Evolutionary conservation across 1,140 invertebrate species (phyloP).

Genomic region (Xylocopa sonorina): DNA sequence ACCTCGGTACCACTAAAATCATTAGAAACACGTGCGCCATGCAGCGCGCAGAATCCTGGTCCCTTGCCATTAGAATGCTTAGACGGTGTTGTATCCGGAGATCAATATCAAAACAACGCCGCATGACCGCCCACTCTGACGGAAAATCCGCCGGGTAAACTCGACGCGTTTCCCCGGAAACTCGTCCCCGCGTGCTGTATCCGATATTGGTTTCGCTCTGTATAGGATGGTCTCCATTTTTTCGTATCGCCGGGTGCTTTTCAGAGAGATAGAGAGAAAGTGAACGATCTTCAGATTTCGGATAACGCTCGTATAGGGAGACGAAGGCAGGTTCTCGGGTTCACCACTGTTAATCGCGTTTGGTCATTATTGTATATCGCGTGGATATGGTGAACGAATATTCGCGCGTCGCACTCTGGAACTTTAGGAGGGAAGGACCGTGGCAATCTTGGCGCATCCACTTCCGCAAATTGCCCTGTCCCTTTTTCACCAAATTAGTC

Average conservation of each 20-base stretch:
- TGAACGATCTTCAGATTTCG: too few species aligned
- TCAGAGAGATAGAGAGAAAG: too few species aligned
- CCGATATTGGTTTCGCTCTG: background rate
- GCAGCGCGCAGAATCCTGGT: constrained; percentile 71
- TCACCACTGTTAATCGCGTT: constrained; percentile 42
- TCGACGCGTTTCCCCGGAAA: background rate
- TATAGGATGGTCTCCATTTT: too few species aligned
- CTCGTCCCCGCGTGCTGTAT: background rate
- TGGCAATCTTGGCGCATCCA: constrained; percentile 63
- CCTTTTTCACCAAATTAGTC: constrained; percentile 54
- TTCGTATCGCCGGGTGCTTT: too few species aligned
- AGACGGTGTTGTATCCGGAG: constrained; percentile 75
- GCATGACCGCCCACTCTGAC: constrained; percentile 54
- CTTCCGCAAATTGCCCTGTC: constrained; percentile 66
- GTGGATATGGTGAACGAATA: background rate
- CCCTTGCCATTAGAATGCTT: constrained; percentile 76
- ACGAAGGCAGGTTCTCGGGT: too few species aligned
- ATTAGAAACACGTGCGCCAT: constrained; percentile 77
- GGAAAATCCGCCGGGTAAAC: constrained; percentile 31
- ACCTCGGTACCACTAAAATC: constrained; percentile 77
- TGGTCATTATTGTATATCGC: constrained; percentile 13
- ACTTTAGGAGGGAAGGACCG: constrained; percentile 14
- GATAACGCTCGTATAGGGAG: too few species aligned
- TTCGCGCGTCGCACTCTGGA: background rate
- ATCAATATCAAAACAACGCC: constrained; percentile 78